These are phyloP conservation scores for Andrena haemorrhoa DNA, from an alignment of 2,888 invertebrate species.

Conservation along the genomic window DNA sequence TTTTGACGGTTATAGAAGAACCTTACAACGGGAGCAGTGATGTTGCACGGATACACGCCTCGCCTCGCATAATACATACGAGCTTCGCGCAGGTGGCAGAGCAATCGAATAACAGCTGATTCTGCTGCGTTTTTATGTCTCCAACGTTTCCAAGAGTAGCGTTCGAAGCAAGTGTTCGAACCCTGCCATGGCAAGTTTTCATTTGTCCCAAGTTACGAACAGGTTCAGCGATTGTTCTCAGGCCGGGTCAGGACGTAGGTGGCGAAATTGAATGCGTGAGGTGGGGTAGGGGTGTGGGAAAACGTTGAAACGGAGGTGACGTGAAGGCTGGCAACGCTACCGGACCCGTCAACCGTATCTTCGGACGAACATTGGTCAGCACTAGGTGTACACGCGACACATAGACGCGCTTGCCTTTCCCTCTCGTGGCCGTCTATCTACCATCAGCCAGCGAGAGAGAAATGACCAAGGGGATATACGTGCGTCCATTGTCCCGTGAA, in stretches of 20 bases:
- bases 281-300: slow-evolving; percentile 65
- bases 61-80: not conserved
- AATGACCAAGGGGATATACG: slow-evolving; percentile 73
- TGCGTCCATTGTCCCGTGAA: slow-evolving; percentile 82
- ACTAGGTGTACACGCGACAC: slow-evolving; percentile 71
- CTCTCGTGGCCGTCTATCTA: slow-evolving; percentile 67
- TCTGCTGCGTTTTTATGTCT: not conserved
- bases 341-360: slow-evolving; percentile 83
- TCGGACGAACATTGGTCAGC: slow-evolving; percentile 82
- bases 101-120: not conserved
- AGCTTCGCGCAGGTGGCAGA: not conserved
- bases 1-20: no score
- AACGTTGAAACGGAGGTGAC: slow-evolving; percentile 73
- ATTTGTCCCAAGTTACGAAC: slow-evolving; percentile 73
- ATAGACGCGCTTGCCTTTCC: slow-evolving; percentile 71
- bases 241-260: slow-evolving; percentile 73
- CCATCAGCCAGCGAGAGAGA: slow-evolving; percentile 69
- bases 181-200: slow-evolving; percentile 64
- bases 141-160: slow-evolving; percentile 24
- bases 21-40: no score
- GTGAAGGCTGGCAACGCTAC: slow-evolving; percentile 66
- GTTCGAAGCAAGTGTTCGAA: slow-evolving; percentile 66
- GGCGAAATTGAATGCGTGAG: slow-evolving; percentile 78
- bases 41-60: no score
- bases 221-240: slow-evolving; percentile 71